Conservation (phyloP, 2,888 invertebrate species). For the Steromphala cineraria region DNA sequence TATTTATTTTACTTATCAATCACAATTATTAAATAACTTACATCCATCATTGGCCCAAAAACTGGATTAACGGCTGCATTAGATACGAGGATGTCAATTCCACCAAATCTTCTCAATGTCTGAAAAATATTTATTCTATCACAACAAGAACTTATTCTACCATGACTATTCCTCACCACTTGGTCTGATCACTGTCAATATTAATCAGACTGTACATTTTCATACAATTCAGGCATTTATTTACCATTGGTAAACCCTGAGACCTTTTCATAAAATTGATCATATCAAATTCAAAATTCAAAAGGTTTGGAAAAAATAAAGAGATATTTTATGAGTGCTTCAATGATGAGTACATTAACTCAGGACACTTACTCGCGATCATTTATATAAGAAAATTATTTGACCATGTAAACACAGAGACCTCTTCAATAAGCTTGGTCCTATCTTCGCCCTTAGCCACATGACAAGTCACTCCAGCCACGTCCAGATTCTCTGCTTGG, state of each 20-base stretch:
- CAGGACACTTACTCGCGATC: too few relatives aligned
- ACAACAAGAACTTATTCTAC: too few relatives aligned
- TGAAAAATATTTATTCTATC: too few relatives aligned
- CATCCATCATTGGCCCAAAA: slow-evolving; percentile 86
- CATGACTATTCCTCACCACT: too few relatives aligned
- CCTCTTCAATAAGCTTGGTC: slow-evolving; percentile 83
- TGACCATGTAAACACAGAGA: slow-evolving; percentile 57
- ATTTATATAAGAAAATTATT: background rate
- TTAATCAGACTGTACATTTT: too few relatives aligned
- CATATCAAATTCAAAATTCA: too few relatives aligned
- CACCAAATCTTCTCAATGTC: slow-evolving; percentile 87
- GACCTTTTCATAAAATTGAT: background rate
- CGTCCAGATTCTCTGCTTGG: slow-evolving; percentile 82
- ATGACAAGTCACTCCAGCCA: slow-evolving; percentile 90
- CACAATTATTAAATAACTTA: slow-evolving; percentile 51
- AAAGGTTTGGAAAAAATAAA: too few relatives aligned
- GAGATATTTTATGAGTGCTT: too few relatives aligned
- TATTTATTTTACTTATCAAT: slow-evolving; percentile 76
- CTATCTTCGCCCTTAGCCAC: slow-evolving; percentile 89
- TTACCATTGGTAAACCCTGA: too few relatives aligned
- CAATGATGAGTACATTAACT: too few relatives aligned
- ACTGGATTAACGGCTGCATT: slow-evolving; percentile 95
- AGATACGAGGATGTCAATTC: slow-evolving; percentile 95
- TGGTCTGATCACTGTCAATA: too few relatives aligned
- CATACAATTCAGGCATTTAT: too few relatives aligned